Conservation (phyloP, 2,888 invertebrate genomes). For the Drosophila infuscata region DNA sequence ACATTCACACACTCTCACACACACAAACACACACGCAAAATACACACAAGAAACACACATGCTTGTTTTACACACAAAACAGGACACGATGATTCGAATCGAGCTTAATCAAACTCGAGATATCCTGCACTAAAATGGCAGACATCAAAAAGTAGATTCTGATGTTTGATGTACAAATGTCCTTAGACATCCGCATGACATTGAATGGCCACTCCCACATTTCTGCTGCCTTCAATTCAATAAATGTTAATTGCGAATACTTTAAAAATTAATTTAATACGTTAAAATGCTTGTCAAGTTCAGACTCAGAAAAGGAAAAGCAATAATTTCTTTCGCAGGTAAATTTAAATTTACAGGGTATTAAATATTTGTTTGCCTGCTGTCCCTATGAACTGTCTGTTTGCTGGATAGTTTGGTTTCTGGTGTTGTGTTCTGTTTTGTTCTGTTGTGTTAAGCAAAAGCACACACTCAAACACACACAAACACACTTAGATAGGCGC, state of each 20-base stretch:
- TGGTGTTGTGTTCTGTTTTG: slow-evolving; percentile 22
- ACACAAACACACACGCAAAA: neutral
- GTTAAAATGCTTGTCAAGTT: neutral
- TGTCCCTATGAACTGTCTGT: slow-evolving; percentile 31
- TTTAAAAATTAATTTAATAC: neutral
- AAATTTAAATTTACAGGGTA: slow-evolving; percentile 23
- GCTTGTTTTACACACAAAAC: slow-evolving; percentile 9
- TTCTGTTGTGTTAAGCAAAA: slow-evolving; percentile 46
- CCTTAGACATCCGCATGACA: neutral
- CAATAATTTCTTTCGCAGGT: neutral
- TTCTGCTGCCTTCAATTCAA: neutral
- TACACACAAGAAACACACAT: slow-evolving; percentile 9
- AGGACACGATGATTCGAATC: neutral
- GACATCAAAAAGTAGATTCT: neutral
- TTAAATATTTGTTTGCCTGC: slow-evolving; percentile 64
- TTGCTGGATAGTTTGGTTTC: slow-evolving; percentile 32
- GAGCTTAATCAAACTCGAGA: slow-evolving; percentile 5
- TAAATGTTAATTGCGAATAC: neutral
- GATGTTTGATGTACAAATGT: neutral
- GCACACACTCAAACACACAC: slow-evolving; percentile 25
- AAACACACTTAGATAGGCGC: slow-evolving; percentile 4
- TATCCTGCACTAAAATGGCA: slow-evolving; percentile 10
- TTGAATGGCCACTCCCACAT: neutral
- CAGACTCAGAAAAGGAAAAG: no score
- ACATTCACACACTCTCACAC: slow-evolving; percentile 9